Evolutionary conservation across 2,113 vertebrate genomes (phyloP).

Genomic region (Nibea albiflora): DNA sequence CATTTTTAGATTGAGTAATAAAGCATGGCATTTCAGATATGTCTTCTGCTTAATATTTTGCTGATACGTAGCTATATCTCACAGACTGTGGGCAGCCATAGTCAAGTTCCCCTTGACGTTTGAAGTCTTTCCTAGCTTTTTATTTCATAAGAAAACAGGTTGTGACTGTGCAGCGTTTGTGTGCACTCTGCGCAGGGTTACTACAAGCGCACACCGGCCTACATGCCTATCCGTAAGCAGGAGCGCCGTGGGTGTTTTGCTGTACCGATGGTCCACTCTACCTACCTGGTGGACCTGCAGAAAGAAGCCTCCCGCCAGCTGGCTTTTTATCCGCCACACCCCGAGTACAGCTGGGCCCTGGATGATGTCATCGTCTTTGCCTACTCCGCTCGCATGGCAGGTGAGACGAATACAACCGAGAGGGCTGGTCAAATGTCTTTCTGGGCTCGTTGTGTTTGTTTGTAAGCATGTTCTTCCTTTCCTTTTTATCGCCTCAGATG

Average conservation of each 20-base stretch:
- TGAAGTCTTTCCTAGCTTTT: background rate
- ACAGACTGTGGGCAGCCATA: background rate
- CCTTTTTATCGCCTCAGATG: slow-evolving; percentile 74
- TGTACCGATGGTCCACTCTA: slow-evolving; percentile 94
- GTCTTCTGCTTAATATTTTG: background rate
- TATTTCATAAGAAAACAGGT: background rate
- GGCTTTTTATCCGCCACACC: slow-evolving; percentile 88
- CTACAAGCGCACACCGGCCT: slow-evolving; percentile 89
- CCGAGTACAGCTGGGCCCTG: slow-evolving; percentile 89
- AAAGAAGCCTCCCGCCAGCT: slow-evolving; percentile 85
- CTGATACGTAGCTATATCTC: background rate
- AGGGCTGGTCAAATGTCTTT: background rate
- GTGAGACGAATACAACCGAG: slow-evolving; percentile 72
- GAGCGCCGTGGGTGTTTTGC: slow-evolving; percentile 89
- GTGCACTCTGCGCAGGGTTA: slow-evolving; percentile 83
- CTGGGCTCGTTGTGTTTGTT: background rate
- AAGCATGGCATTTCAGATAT: background rate
- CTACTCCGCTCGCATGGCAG: slow-evolving; percentile 89
- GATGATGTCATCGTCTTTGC: slow-evolving; percentile 95
- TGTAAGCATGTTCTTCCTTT: background rate
- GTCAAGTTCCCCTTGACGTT: background rate
- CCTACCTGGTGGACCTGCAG: slow-evolving; percentile 89
- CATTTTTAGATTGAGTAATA: background rate
- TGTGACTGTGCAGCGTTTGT: background rate
- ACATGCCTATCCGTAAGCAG: slow-evolving; percentile 89